These are phyloP conservation scores for Mola mola DNA, from an alignment of 2,113 vertebrate species.

Conservation along the genomic window DNA sequence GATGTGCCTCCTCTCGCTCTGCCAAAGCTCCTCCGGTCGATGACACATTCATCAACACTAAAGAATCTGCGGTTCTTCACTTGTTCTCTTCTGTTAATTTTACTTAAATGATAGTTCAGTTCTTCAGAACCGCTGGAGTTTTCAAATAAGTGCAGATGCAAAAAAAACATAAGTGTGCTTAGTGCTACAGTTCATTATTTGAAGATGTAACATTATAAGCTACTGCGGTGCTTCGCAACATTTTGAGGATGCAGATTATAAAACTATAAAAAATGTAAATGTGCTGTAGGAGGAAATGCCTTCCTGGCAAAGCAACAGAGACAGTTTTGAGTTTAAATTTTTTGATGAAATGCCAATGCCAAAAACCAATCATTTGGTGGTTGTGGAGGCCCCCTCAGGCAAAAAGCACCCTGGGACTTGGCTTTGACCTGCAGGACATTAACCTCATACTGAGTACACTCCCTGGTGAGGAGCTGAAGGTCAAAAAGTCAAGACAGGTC, in stretches of 20 bases:
- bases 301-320: not conserved
- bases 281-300: constrained; percentile 12
- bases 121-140: constrained; percentile 3
- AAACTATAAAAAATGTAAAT: constrained; percentile 6
- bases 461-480: constrained; percentile 55
- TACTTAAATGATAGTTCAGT: not conserved
- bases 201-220: not conserved
- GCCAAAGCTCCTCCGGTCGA: constrained; percentile 14
- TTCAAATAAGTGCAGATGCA: constrained; percentile 2
- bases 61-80: constrained; percentile 11
- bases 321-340: constrained; percentile 5
- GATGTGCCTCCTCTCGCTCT: constrained; percentile 39
- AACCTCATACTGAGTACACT: constrained; percentile 55
- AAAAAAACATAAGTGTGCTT: constrained; percentile 3
- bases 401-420: constrained; percentile 60
- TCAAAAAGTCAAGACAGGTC: constrained; percentile 59
- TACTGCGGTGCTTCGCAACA: not conserved
- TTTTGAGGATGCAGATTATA: constrained; percentile 5
- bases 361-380: constrained; percentile 32
- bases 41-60: constrained; percentile 26
- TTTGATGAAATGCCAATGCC: constrained; percentile 55
- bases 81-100: constrained; percentile 13
- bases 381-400: constrained; percentile 45
- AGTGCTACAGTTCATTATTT: constrained; percentile 6
- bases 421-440: constrained; percentile 73